Base-by-base conservation (phyloP, 2,113 vertebrate species). In the Rhinopithecus roxellana region DNA sequence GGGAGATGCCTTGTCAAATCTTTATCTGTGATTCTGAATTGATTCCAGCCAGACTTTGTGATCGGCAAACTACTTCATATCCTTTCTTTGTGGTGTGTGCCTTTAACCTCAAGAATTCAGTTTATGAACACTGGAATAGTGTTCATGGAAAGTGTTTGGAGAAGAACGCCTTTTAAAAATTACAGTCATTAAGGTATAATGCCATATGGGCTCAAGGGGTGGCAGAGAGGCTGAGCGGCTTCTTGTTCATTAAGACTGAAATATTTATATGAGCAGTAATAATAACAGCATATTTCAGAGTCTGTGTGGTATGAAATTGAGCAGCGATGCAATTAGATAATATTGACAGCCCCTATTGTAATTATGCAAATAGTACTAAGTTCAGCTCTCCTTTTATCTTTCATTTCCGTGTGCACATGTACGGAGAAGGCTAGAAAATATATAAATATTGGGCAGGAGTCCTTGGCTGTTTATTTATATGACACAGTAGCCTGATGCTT, bases 171-270 rank as follows among this genome's bases (percentile, higher is more conserved):
- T 98, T 74, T 95, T 6, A 38, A 74, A 97, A 97, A 59, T 97
- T 6, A 1, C 18, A 50, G 89, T 97, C 52, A 70, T 3, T 94
- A 91, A 97, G 43, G 69, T 86, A 30, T n/a, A 88, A 43, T 67
- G 93, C 69, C 78, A 50, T 48, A 55, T 93, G 92, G 95, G 52
- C 93, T 95, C 90, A 64, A 93, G 84, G 96, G 90, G 89, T 83
- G 45, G 48, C 16, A 82, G 77, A 85, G 89, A 96, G 80, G 50
- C 70, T 50, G 89, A 97, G 84, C 4, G 55, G 12, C 38, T 96
- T 96, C 89, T 96, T 95, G 6, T 92, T 98, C 80, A 82, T 98
- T 93, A 95, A 38, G 74, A 94, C 40, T 40, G 86, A 93, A 98
- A 94, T 89, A 79, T 94, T 98, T 95, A 25, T 67, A 13, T 72